phyloP scores from a whole-genome alignment of 1,140 invertebrate species.

The Globodera rostochiensis region DNA sequence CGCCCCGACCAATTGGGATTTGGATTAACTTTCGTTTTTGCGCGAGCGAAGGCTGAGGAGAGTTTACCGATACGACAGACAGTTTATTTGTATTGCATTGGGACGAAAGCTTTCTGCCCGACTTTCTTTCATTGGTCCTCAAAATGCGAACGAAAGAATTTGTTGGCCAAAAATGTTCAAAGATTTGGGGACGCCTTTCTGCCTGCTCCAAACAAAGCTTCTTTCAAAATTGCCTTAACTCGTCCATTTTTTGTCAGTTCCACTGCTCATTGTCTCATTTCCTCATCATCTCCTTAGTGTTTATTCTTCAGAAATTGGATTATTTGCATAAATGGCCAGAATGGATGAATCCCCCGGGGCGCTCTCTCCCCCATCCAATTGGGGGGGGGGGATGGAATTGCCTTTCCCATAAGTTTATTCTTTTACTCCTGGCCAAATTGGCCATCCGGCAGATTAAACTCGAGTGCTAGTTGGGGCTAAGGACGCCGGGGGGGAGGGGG shows the following conservation, averaged over 20 bases:
- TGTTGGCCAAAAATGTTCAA: too few relatives aligned
- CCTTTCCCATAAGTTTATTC: conserved; percentile 6
- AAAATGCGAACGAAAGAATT: too few relatives aligned
- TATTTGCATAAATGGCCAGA: conserved; percentile 30
- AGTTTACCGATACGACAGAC: too few relatives aligned
- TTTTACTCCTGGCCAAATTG: neutral
- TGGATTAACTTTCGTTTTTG: neutral
- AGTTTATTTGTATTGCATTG: too few relatives aligned
- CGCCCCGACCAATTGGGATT: conserved; percentile 1
- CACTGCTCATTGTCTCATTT: neutral
- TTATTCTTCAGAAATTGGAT: conserved; percentile 29
- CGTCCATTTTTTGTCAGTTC: neutral
- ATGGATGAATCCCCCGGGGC: neutral
- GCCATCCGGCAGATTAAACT: conserved; percentile 17
- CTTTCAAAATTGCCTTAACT: neutral
- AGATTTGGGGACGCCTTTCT: too few relatives aligned
- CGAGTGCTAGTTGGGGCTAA: neutral
- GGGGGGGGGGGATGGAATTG: neutral
- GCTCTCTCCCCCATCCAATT: neutral
- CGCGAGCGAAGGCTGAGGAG: too few relatives aligned
- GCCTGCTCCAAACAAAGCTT: too few relatives aligned
- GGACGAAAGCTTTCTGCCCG: too few relatives aligned
- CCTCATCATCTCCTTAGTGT: neutral
- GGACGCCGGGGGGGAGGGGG: neutral
- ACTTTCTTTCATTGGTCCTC: too few relatives aligned